Base-by-base conservation (phyloP, 2,797 vertebrate species). In the Mus caroli region DNA sequence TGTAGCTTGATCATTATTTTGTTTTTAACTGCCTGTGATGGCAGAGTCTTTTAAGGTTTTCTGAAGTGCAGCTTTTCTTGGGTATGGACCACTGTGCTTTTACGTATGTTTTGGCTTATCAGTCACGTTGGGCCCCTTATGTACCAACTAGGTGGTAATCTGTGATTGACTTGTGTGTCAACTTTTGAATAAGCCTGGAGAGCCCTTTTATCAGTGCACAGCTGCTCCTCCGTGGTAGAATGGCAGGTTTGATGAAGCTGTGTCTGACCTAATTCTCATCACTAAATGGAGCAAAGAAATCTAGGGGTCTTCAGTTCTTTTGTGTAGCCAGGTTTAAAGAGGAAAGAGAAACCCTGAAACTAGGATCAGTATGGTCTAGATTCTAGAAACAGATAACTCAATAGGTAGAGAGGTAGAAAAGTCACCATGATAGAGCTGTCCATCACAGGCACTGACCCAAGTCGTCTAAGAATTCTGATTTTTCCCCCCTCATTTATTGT, bases 221-320 rank as follows among this genome's bases (percentile, higher is more conserved):
- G 69, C 22, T 58, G 14, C 56, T 84, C 37, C 71, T 76, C 79
- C 40, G 0, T 62, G 87, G 52, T 22, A 10, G 83, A 4, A 0
- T 43, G 69, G 46, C 73, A 60, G 62, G 58, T 34, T 28, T 37
- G 24, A 46, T 46, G 40, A 94, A 95, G 67, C 69, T 37, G 0
- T 71, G 43, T 89, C 89, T 90, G 78, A 88, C 62, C 84, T 82
- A 37, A 67, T 94, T 90, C 64, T 84, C 54, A 8, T 88, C 56
- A 95, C 60, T 52, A 52, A 34, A 46, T 34, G 77, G 69, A 92
- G 28, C 76, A 86, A 93, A 89, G 92, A 76, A 83, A 90, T 80
- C n/a, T 10, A 77, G 78, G 69, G 19, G 31, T n/a, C 54, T 88
- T 92, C 52, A 40, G 0, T 77, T 62, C 54, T 90, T 80, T 92